Conservation (phyloP, 2,113 vertebrate genomes). For the Brachyistius frenatus region DNA sequence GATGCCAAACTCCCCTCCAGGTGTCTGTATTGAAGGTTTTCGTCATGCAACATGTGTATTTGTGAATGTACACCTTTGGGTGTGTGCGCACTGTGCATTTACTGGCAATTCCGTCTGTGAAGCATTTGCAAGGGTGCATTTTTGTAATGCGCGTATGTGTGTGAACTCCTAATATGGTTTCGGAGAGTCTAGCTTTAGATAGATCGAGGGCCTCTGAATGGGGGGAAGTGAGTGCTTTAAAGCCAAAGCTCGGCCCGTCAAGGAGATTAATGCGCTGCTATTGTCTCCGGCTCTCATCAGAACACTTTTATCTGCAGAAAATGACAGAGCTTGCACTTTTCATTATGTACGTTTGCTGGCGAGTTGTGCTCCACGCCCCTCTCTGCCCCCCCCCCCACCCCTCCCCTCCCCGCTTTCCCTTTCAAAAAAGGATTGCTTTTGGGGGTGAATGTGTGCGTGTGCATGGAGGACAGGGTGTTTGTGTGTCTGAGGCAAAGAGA, state of each 20-base stretch:
- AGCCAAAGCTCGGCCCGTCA: conserved; percentile 73
- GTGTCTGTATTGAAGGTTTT: not conserved
- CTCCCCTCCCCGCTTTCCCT: not conserved
- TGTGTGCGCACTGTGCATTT: not conserved
- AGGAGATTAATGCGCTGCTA: conserved; percentile 83
- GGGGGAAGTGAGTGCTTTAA: conserved; percentile 70
- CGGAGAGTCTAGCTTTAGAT: conserved; percentile 42
- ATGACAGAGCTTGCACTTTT: conserved; percentile 85
- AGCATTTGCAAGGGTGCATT: conserved; percentile 12
- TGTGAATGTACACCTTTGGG: not conserved
- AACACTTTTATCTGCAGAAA: conserved; percentile 83
- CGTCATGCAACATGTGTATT: not conserved
- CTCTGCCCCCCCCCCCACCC: not conserved
- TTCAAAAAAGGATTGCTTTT: conserved; percentile 54
- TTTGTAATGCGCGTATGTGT: not conserved
- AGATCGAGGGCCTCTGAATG: conserved; percentile 60
- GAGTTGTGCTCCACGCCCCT: conserved; percentile 35
- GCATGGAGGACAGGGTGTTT: not conserved
- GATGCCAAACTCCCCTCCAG: no score
- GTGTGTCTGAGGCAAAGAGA: conserved; percentile 19
- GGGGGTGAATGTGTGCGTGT: conserved; percentile 20
- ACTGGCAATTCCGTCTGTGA: not conserved
- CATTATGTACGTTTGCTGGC: conserved; percentile 79
- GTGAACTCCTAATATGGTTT: conserved; percentile 40
- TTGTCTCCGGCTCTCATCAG: conserved; percentile 84